Evolutionary conservation across 2,888 invertebrate species (phyloP), one percentile per base, ranked within the genome.

Genomic region (Pseudococcus viburni): DNA sequence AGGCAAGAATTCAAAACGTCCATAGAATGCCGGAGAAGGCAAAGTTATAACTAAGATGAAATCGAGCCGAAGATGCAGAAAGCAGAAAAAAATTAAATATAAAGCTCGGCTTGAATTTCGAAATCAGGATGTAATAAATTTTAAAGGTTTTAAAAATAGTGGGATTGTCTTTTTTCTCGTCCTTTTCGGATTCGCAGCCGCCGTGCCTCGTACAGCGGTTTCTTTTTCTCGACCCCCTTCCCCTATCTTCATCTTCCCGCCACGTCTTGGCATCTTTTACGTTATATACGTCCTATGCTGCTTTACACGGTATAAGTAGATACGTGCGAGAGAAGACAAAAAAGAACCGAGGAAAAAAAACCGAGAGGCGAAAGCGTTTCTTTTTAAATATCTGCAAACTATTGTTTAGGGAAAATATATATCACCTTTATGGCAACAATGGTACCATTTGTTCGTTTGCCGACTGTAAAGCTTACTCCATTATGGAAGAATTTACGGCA

Each of bases 401-500:
- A 68, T 68, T 68, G 68, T 68, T 68, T 68, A 68, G 68, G 68
- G 68, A 68, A 68, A 68, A 68, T 68, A 68, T 68, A 68, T 68
- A 68, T 68, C 68, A 68, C 68, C 68, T 68, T 68, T 68, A 68
- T 68, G 68, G 68, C 68, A 68, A 68, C 68, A 68, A 68, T 68
- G 68, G 68, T 68, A 68, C 68, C 68, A 68, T 68, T 68, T 68
- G 68, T 68, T 68, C 68, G 68, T 68, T 68, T 68, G 68, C 68
- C 11, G 68, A 68, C 68, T 68, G 68, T 68, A 68, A 68, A 68
- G 83, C 42, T 83, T 83, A 83, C 83, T 83, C 83, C 83, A 83
- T 83, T 83, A 83, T 83, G n/a, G 39, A 83, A 83, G 19, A 46
- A 83, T 83, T 80, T 83, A 83, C 83, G 39, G 83, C 83, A 83